phyloP scores from a whole-genome alignment of 2,888 invertebrate species.

The Pandemis corylana region DNA sequence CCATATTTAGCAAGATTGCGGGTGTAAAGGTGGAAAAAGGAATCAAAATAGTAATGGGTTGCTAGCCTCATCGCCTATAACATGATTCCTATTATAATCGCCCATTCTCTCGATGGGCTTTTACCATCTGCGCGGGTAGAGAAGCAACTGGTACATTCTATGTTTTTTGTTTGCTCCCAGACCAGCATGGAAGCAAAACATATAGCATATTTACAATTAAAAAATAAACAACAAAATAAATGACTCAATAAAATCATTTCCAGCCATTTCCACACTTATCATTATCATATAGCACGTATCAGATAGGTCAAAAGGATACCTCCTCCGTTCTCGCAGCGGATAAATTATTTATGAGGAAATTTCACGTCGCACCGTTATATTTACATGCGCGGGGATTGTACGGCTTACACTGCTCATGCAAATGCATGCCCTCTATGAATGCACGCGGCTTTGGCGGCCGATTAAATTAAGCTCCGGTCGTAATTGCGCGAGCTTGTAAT shows the following conservation, averaged over 20 bases:
- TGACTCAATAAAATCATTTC: neutral
- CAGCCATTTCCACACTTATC: neutral
- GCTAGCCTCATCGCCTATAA: too few relatives aligned
- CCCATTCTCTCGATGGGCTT: too few relatives aligned
- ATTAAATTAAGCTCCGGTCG: conserved; percentile 6
- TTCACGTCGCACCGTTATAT: conserved; percentile 41
- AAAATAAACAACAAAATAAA: too few relatives aligned
- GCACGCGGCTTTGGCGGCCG: conserved; percentile 33
- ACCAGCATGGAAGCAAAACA: too few relatives aligned
- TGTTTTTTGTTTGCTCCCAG: too few relatives aligned
- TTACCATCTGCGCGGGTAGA: too few relatives aligned
- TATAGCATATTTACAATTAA: too few relatives aligned
- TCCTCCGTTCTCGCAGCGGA: conserved; percentile 38
- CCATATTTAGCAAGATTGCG: too few relatives aligned
- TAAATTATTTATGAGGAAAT: conserved; percentile 55
- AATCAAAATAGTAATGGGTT: too few relatives aligned
- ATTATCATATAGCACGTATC: conserved; percentile 1
- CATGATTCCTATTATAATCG: too few relatives aligned
- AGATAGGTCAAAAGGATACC: conserved; percentile 14
- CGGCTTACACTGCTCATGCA: conserved; percentile 42
- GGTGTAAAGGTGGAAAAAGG: too few relatives aligned
- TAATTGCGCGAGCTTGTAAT: neutral
- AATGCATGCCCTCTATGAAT: conserved; percentile 43
- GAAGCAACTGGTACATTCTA: too few relatives aligned
- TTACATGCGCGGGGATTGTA: conserved; percentile 46